Percentiles rank a stretch among this genome's conserved stretches.
phyloP scores from a whole-genome alignment of 2,888 invertebrate genomes.

The Drosophila ochracea region DNA sequence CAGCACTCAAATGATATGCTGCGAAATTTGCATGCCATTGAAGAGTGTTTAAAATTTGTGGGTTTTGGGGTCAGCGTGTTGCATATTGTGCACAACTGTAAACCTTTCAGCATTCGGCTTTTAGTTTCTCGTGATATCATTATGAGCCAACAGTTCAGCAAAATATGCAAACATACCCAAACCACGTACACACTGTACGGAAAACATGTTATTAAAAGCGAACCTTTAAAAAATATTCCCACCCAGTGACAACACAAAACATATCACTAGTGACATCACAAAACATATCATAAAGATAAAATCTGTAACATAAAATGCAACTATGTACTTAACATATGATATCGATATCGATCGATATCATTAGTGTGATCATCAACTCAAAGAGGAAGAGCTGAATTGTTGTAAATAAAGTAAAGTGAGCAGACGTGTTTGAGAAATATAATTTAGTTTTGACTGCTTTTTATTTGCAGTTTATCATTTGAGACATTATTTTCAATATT shows the following conservation, averaged over 20 bases:
- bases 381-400: background rate
- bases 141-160: constrained; percentile 34
- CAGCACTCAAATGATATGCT: constrained; percentile 52
- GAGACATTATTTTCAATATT: background rate
- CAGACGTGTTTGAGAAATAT: background rate
- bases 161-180: constrained; percentile 36
- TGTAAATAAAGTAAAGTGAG: background rate
- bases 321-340: background rate
- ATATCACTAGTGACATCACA: background rate
- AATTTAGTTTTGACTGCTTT: background rate
- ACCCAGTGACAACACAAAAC: background rate
- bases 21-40: constrained; percentile 59
- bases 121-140: constrained; percentile 48
- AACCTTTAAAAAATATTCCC: background rate
- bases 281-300: background rate
- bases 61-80: constrained; percentile 1
- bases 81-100: constrained; percentile 36
- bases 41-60: constrained; percentile 14
- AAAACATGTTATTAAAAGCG: background rate
- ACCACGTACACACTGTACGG: background rate
- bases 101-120: constrained; percentile 41
- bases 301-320: background rate
- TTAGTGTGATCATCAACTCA: background rate
- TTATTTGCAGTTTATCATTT: background rate
- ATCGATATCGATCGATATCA: background rate